phyloP scores from a whole-genome alignment of 2,888 invertebrate species.

The Abrostola triplasia region DNA sequence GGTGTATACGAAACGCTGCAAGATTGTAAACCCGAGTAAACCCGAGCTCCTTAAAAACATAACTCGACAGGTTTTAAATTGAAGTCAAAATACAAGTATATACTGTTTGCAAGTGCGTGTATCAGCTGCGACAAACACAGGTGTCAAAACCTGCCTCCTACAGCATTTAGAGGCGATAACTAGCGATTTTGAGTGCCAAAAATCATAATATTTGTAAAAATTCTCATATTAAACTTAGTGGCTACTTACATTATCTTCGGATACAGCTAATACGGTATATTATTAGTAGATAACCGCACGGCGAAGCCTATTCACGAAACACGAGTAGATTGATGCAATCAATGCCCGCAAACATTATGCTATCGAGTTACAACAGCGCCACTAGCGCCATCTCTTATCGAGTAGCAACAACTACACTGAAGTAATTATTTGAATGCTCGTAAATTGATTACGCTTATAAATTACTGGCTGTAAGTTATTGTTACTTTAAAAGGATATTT shows the following conservation, averaged over 20 bases:
- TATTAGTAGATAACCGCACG: background rate
- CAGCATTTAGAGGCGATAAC: too few species aligned
- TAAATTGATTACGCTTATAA: background rate
- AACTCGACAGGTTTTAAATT: too few species aligned
- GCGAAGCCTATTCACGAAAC: background rate
- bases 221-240: background rate
- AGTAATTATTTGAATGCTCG: background rate
- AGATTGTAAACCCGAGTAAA: too few species aligned
- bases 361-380: background rate
- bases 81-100: too few species aligned
- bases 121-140: too few species aligned
- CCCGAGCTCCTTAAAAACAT: too few species aligned
- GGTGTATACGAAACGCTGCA: too few species aligned
- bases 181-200: too few species aligned
- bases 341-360: constrained; percentile 1
- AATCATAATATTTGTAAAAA: background rate
- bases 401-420: constrained; percentile 38
- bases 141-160: too few species aligned
- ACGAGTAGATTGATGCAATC: constrained; percentile 9
- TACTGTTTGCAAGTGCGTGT: too few species aligned
- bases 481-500: too few species aligned
- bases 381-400: constrained; percentile 59
- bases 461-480: too few species aligned
- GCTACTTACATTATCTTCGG: background rate
- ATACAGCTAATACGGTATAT: background rate